Evolutionary conservation across 2,113 vertebrate genomes (phyloP).

Genomic region (Brienomyrus brachyistius): DNA sequence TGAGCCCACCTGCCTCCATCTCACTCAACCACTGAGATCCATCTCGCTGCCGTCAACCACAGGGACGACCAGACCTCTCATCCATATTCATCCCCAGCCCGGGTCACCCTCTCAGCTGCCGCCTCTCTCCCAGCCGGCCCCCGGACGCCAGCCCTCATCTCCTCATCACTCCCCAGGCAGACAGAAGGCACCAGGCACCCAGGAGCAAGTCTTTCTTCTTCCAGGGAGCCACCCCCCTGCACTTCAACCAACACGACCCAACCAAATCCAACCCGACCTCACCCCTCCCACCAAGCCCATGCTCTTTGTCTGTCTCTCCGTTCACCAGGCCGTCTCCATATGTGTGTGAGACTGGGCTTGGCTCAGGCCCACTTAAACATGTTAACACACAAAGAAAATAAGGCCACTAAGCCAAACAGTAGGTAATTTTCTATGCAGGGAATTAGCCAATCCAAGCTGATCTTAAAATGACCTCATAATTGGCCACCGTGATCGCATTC

Average conservation of each 20-base stretch:
- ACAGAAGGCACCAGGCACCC: conserved; percentile 19
- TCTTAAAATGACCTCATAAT: neutral
- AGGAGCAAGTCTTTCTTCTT: neutral
- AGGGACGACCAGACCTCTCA: conserved; percentile 58
- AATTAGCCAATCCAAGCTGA: neutral
- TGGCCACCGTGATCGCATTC: neutral
- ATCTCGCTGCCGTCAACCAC: conserved; percentile 35
- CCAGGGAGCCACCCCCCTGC: conserved; percentile 27
- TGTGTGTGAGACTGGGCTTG: neutral
- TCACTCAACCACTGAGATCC: conserved; percentile 38
- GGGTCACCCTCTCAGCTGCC: conserved; percentile 56
- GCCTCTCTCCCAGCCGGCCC: conserved; percentile 40
- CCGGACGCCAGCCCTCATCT: conserved; percentile 21
- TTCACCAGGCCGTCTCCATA: neutral
- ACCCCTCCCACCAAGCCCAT: conserved; percentile 18
- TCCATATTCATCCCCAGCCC: conserved; percentile 60
- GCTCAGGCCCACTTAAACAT: neutral
- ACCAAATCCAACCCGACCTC: conserved; percentile 46
- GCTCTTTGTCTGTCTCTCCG: conserved; percentile 1
- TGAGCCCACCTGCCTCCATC: conserved; percentile 22
- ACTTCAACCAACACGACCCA: conserved; percentile 61
- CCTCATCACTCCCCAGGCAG: neutral
- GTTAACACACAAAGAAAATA: neutral
- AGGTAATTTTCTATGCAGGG: neutral
- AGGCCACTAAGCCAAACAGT: neutral